These are phyloP conservation scores for Prietella phreatophila DNA, from an alignment of 2,113 vertebrate genomes.

Conservation along the genomic window DNA sequence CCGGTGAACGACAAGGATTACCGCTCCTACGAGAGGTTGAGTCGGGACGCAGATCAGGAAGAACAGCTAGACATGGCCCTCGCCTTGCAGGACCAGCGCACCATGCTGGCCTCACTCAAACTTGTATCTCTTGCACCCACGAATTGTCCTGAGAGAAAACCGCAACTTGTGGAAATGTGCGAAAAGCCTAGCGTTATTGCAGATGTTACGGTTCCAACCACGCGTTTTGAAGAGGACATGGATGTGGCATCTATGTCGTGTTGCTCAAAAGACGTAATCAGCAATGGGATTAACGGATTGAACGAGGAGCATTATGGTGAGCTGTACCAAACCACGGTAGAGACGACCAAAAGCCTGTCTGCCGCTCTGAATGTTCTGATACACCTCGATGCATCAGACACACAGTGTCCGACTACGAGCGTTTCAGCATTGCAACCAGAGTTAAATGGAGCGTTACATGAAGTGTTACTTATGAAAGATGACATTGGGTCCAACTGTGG, in stretches of 20 bases:
- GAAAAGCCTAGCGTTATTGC: constrained; percentile 9
- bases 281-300: constrained; percentile 44
- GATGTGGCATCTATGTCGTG: background rate
- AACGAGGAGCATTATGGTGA: constrained; percentile 62
- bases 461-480: constrained; percentile 62
- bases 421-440: constrained; percentile 14
- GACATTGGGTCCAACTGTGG: constrained; percentile 56
- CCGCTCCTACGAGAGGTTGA: constrained; percentile 90
- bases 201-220: background rate
- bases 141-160: constrained; percentile 36
- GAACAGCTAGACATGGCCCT: constrained; percentile 96
- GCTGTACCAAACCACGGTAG: constrained; percentile 91
- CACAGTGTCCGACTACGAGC: constrained; percentile 19
- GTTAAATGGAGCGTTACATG: constrained; percentile 37
- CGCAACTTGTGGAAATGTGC: background rate
- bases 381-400: constrained; percentile 44
- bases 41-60: constrained; percentile 87
- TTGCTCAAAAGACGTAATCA: constrained; percentile 46
- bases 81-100: constrained; percentile 93
- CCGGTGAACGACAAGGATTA: constrained; percentile 91
- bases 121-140: constrained; percentile 89
- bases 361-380: constrained; percentile 86
- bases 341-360: constrained; percentile 89
- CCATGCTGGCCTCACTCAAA: constrained; percentile 90
- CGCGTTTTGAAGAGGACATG: background rate